These are phyloP conservation scores for Oscheius sp. DNA, from an alignment of 2,888 invertebrate genomes.

Conservation along the genomic window DNA sequence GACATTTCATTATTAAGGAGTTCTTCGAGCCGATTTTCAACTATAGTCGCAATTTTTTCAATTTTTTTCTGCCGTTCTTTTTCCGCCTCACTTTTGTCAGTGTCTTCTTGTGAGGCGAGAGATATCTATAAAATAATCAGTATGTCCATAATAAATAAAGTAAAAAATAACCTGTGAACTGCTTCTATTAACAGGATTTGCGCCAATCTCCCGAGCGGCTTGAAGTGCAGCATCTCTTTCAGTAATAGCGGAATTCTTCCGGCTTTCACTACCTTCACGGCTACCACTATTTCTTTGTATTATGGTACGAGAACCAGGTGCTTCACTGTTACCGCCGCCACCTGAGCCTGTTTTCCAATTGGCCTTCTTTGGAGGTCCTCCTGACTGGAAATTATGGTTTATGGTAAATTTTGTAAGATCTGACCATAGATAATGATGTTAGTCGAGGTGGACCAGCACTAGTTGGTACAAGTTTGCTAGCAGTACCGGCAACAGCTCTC, in stretches of 20 bases:
- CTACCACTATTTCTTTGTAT: slow-evolving; percentile 36
- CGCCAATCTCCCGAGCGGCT: slow-evolving; percentile 34
- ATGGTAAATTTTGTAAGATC: background rate
- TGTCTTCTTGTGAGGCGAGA: slow-evolving; percentile 33
- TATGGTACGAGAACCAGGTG: slow-evolving; percentile 15
- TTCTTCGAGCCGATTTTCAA: slow-evolving; percentile 37
- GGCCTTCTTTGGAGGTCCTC: slow-evolving; percentile 14
- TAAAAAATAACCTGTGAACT: slow-evolving; percentile 12
- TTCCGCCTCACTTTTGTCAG: slow-evolving; percentile 23
- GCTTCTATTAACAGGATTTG: background rate
- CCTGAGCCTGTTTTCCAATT: slow-evolving; percentile 48
- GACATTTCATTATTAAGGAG: slow-evolving; percentile 28
- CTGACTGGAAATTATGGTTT: background rate
- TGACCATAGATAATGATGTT: slow-evolving; percentile 26
- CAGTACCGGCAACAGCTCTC: slow-evolving; percentile 15
- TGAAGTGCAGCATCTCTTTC: slow-evolving; percentile 41
- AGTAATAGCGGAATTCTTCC: slow-evolving; percentile 25
- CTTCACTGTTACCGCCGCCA: slow-evolving; percentile 32
- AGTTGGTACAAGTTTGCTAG: slow-evolving; percentile 17
- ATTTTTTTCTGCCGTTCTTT: slow-evolving; percentile 30
- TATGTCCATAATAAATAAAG: background rate
- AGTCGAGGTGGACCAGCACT: slow-evolving; percentile 10
- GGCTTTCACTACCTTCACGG: slow-evolving; percentile 46
- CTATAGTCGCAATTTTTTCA: background rate
- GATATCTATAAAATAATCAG: slow-evolving; percentile 8